Evolutionary conservation across 2,888 invertebrate species (phyloP).

Genomic region (Galerucella pusilla): DNA sequence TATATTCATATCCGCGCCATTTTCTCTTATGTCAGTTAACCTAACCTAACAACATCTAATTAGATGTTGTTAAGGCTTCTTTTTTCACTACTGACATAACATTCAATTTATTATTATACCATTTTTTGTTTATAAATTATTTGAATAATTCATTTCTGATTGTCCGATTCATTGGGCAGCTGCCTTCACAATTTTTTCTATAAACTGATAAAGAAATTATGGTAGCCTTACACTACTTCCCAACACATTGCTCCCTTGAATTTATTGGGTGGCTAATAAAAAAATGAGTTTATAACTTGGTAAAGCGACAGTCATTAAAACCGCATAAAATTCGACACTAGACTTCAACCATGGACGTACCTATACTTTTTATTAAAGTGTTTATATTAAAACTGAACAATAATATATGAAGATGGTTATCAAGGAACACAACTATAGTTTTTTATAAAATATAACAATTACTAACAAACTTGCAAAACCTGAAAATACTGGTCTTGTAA

Average conservation of each 20-base stretch:
- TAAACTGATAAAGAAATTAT: neutral
- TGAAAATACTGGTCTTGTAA: too few species aligned
- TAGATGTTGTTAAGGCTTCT: too few species aligned
- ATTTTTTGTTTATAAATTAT: neutral
- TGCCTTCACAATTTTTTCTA: neutral
- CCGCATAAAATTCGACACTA: slow-evolving; percentile 1
- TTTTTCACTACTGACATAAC: too few species aligned
- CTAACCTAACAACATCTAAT: too few species aligned
- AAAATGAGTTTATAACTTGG: neutral
- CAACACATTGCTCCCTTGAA: neutral
- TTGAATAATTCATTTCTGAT: neutral
- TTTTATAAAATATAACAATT: too few species aligned
- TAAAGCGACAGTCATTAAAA: slow-evolving; percentile 4
- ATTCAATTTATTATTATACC: neutral
- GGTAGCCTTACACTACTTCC: neutral
- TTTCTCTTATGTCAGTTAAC: too few species aligned
- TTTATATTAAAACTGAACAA: neutral
- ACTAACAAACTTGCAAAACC: too few species aligned
- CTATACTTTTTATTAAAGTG: neutral
- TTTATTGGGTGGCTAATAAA: neutral
- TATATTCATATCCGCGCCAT: too few species aligned
- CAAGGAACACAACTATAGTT: too few species aligned
- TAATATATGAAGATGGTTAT: too few species aligned
- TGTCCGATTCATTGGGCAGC: neutral
- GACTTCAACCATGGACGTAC: neutral